Evolutionary conservation across 2,113 vertebrate genomes (phyloP).

Genomic region (Lipotes vexillifer): DNA sequence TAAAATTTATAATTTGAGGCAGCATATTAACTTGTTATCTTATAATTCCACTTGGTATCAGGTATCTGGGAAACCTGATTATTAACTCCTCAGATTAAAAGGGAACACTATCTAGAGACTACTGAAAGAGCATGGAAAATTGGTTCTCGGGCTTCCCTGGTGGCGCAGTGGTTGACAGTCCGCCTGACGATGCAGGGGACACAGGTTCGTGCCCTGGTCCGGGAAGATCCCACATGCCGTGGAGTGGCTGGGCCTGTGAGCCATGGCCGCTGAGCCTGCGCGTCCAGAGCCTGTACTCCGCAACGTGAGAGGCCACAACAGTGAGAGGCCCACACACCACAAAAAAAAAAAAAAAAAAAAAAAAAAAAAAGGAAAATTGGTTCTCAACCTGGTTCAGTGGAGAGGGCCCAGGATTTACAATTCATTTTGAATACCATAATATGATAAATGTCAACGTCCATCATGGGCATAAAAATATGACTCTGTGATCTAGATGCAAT

Average conservation of each 20-base stretch:
- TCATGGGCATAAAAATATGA: background rate
- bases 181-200: too few species aligned
- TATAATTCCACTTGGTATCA: background rate
- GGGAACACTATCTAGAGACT: background rate
- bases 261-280: too few species aligned
- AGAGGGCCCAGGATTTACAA: background rate
- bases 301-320: too few species aligned
- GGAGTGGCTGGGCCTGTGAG: too few species aligned
- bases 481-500: background rate
- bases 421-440: constrained; percentile 20
- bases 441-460: background rate
- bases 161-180: too few species aligned
- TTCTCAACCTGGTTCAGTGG: background rate
- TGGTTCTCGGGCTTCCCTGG: background rate
- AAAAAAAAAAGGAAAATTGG: background rate
- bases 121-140: background rate
- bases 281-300: too few species aligned
- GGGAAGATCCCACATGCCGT: too few species aligned
- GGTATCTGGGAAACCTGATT: background rate
- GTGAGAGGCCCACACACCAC: too few species aligned
- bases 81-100: constrained; percentile 10
- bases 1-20: background rate
- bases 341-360: too few species aligned
- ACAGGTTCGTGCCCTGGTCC: too few species aligned
- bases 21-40: background rate